Evolutionary conservation across 2,888 invertebrate genomes (phyloP).

Genomic region (Nomada hirtipes): DNA sequence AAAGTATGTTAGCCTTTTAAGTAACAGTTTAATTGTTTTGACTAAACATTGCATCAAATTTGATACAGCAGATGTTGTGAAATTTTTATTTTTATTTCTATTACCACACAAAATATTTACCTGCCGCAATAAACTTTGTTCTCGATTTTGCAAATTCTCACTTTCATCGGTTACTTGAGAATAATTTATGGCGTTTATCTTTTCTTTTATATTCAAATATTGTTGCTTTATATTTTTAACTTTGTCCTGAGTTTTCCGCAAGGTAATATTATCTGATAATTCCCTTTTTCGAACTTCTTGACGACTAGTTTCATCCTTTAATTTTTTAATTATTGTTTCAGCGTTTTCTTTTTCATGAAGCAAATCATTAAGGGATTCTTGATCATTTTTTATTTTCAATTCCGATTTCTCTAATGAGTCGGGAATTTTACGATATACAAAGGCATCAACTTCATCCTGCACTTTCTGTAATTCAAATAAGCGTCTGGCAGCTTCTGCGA

Average conservation of each 20-base stretch:
- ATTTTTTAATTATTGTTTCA: slow-evolving; percentile 81
- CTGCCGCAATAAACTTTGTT: slow-evolving; percentile 85
- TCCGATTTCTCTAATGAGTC: slow-evolving; percentile 81
- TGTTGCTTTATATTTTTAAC: slow-evolving; percentile 75
- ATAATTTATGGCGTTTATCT: slow-evolving; percentile 87
- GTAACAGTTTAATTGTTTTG: background rate
- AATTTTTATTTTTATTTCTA: slow-evolving; percentile 2
- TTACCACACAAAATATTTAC: slow-evolving; percentile 64
- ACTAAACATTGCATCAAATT: background rate
- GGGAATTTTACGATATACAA: slow-evolving; percentile 76
- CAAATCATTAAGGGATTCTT: slow-evolving; percentile 84
- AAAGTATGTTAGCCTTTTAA: slow-evolving; percentile 22
- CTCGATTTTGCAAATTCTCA: slow-evolving; percentile 85
- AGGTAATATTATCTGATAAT: slow-evolving; percentile 75
- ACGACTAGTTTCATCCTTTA: slow-evolving; percentile 74
- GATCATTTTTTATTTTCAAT: slow-evolving; percentile 81
- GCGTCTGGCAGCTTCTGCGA: slow-evolving; percentile 83
- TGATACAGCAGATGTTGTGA: background rate
- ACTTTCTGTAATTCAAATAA: slow-evolving; percentile 86
- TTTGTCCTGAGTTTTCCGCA: slow-evolving; percentile 77
- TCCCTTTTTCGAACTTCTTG: slow-evolving; percentile 78
- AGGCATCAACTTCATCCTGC: slow-evolving; percentile 85
- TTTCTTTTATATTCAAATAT: slow-evolving; percentile 76
- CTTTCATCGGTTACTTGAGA: slow-evolving; percentile 87
- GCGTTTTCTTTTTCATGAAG: slow-evolving; percentile 85